Conservation (phyloP, 2,113 vertebrate genomes). For the Capreolus pygargus region DNA sequence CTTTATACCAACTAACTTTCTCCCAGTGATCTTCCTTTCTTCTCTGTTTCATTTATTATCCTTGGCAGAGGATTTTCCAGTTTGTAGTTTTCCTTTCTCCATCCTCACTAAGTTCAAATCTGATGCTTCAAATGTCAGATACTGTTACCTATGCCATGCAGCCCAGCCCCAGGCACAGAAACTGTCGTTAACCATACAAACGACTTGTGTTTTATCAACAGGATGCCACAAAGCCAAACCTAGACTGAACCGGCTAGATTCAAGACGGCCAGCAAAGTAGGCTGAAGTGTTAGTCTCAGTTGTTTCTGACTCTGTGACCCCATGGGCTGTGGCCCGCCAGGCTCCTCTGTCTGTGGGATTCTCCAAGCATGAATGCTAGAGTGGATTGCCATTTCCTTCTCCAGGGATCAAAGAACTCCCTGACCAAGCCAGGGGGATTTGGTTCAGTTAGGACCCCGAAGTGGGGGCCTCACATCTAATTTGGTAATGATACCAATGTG, state of each 20-base stretch:
- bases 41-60: background rate
- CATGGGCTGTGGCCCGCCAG: background rate
- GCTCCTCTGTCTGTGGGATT: background rate
- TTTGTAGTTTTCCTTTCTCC: background rate
- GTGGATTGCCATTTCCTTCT: background rate
- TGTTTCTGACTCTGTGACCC: background rate
- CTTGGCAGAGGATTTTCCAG: background rate
- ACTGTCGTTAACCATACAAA: background rate
- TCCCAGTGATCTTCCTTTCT: background rate
- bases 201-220: background rate
- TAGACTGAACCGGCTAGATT: background rate
- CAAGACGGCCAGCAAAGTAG: background rate
- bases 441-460: background rate
- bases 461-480: background rate
- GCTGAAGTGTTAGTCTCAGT: background rate
- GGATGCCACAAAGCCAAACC: background rate
- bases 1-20: background rate
- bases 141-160: background rate
- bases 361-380: background rate
- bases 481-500: background rate
- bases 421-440: background rate
- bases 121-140: background rate
- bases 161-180: background rate
- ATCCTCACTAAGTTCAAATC: background rate
- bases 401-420: background rate